Evolutionary conservation across 2,113 vertebrate genomes (phyloP).

Genomic region (Origma solitaria): DNA sequence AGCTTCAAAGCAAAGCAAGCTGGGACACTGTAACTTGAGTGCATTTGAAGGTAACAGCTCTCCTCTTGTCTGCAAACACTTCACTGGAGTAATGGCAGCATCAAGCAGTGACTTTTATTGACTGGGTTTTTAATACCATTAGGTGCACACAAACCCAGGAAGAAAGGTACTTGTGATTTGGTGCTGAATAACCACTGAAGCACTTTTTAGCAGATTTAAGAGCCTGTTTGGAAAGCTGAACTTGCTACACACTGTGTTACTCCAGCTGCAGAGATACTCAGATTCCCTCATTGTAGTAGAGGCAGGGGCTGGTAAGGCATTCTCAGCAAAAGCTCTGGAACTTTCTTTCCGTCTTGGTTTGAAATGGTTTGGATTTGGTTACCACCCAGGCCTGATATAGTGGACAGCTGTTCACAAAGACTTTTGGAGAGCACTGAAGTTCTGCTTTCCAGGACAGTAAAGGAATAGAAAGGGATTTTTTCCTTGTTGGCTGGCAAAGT

Average conservation of each 20-base stretch:
- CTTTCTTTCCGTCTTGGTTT: neutral
- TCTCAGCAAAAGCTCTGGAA: neutral
- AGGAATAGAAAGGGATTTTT: neutral
- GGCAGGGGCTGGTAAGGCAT: neutral
- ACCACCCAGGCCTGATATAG: neutral
- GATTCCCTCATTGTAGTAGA: neutral
- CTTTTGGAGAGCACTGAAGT: neutral
- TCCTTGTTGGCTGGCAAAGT: neutral
- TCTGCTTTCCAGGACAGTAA: neutral
- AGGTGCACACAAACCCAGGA: neutral
- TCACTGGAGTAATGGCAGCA: neutral
- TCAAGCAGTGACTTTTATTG: neutral
- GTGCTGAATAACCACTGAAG: neutral
- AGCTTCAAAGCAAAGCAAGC: neutral
- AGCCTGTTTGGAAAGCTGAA: neutral
- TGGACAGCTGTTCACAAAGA: neutral
- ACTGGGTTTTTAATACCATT: neutral
- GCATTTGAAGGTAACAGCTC: neutral
- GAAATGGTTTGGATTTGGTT: conserved; percentile 1
- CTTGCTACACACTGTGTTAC: neutral
- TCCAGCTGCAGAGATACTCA: neutral
- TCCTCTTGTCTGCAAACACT: neutral
- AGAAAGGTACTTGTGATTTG: neutral
- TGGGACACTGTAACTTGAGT: neutral
- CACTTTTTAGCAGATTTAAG: neutral